Evolutionary conservation across 1,140 invertebrate genomes (phyloP), one percentile per base, ranked within the genome.

Genomic region (Orchestia grillus): DNA sequence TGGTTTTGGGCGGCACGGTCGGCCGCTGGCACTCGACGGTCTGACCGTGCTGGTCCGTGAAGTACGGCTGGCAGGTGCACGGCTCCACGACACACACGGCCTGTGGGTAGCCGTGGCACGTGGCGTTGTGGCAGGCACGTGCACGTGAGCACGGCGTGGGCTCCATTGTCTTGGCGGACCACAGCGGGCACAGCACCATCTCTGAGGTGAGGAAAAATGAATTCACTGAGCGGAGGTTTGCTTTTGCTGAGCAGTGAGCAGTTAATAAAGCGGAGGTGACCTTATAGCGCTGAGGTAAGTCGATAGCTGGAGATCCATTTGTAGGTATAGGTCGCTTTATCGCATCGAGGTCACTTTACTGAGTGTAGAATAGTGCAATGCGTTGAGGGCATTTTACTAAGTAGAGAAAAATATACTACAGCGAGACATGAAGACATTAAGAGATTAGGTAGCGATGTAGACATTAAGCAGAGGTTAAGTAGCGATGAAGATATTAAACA

Each of bases 11-110:
- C 0, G 96, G 62, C 15, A 96, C 95, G 23, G 96, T 97, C n/a
- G 96, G 96, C 53, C 95, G 53, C 41, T 96, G 95, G 90, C 96
- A 97, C 28, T 95, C 41, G 16, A 95, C 96, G n/a, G 92, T 88
- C 96, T 95, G 97, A 95, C 97, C 97, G 44, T 97, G 91, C 40
- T 97, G 47, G 96, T 97, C 97, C 47, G 97, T 97, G 95, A 97
- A 97, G 53, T 96, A 95, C 40, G 97, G 96, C 8, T 96, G 96
- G 94, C 97, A 97, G n/a, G 97, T 97, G 97, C 97, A 98, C 0
- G 97, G 97, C 95, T 98, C 97, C 16, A 97, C 97, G 11, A 96
- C 96, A 96, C 97, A 98, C 23, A 97, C 96, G 57, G 97, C 97
- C 19, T 97, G 96, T 6, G 97, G 97, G 42, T 97, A 91, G 87